Conservation (phyloP, 2,113 vertebrate genomes). For the Dolichotis patagonum region DNA sequence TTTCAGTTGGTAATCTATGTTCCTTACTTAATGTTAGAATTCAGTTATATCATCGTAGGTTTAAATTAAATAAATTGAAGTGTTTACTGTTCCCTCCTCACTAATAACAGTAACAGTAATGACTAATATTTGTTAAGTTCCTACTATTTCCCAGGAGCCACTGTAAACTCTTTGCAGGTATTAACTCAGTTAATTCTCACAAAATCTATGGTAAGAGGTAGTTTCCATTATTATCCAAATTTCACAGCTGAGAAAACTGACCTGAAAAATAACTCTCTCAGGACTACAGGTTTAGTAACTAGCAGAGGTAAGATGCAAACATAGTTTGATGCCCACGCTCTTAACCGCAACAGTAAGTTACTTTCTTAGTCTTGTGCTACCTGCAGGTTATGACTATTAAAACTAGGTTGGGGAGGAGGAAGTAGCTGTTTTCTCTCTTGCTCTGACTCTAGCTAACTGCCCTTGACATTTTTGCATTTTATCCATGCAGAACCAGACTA, state of each 20-base stretch:
- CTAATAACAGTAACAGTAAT: neutral
- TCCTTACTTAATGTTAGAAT: neutral
- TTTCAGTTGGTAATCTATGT: neutral
- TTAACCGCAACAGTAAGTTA: conserved; percentile 62
- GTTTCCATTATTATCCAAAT: conserved; percentile 14
- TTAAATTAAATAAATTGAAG: conserved; percentile 55
- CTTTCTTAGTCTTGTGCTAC: conserved; percentile 35
- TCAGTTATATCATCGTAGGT: neutral
- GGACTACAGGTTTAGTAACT: conserved; percentile 16
- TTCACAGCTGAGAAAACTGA: conserved; percentile 35
- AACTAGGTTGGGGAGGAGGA: neutral
- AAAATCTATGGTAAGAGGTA: neutral
- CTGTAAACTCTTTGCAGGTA: neutral
- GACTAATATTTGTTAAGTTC: neutral
- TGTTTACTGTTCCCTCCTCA: neutral
- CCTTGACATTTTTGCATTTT: conserved; percentile 76
- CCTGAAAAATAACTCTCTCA: conserved; percentile 60
- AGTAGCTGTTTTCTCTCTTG: conserved; percentile 77
- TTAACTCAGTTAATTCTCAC: neutral
- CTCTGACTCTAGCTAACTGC: conserved; percentile 60
- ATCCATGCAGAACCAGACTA: conserved; percentile 75
- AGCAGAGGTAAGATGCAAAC: conserved; percentile 53
- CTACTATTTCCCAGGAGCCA: neutral
- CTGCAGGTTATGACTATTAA: conserved; percentile 62
- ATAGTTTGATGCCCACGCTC: conserved; percentile 48